These are phyloP conservation scores for Apodemia zela DNA, from an alignment of 2,888 invertebrate species.

Conservation along the genomic window DNA sequence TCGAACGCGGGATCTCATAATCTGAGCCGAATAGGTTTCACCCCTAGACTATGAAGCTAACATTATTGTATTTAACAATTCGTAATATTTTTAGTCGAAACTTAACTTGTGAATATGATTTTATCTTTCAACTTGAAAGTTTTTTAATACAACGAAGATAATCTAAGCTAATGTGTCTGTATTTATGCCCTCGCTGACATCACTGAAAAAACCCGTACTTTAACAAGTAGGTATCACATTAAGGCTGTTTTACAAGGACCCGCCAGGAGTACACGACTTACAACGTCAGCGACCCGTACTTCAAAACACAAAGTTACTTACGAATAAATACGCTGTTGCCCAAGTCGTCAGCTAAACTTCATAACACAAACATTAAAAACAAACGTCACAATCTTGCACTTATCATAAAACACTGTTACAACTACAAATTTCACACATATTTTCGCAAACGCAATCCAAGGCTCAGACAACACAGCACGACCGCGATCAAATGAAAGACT, in stretches of 20 bases:
- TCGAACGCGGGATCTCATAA: too few relatives aligned
- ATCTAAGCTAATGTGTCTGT: background rate
- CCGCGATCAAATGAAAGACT: conserved; percentile 65
- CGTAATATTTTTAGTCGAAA: too few relatives aligned
- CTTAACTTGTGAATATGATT: too few relatives aligned
- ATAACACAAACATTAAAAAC: conserved; percentile 67
- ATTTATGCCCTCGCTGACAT: background rate
- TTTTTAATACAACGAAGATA: too few relatives aligned
- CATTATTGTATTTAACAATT: too few relatives aligned
- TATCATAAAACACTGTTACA: conserved; percentile 57
- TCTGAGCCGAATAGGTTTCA: too few relatives aligned
- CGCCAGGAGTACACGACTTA: conserved; percentile 34
- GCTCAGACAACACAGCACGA: conserved; percentile 48
- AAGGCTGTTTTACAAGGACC: conserved; percentile 35
- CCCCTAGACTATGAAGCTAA: too few relatives aligned
- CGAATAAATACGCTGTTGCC: conserved; percentile 67
- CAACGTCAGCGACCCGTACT: conserved; percentile 71
- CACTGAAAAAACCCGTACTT: background rate
- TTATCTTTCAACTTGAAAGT: too few relatives aligned
- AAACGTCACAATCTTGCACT: conserved; percentile 61
- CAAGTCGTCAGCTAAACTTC: conserved; percentile 70
- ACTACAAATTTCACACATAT: conserved; percentile 68
- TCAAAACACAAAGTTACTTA: conserved; percentile 51
- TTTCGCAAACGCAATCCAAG: conserved; percentile 59
- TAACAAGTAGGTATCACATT: background rate